Base-by-base conservation (phyloP, 1,140 invertebrate species). In the Tenebrio molitor region DNA sequence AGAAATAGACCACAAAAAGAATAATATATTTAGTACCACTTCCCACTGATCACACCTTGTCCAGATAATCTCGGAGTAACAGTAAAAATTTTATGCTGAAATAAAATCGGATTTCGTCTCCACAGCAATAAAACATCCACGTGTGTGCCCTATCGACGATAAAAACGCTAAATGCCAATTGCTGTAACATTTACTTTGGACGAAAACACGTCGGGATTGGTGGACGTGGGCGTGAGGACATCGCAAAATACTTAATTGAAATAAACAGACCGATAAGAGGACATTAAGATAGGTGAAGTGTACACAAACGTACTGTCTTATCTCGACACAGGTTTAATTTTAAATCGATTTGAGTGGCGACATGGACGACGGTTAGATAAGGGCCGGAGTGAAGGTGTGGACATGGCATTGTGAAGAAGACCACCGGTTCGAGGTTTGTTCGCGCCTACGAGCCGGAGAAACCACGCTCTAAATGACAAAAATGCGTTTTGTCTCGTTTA, bases 201-300 rank as follows among this genome's bases (percentile, higher is more conserved):
- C 68, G 64, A 69, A 63, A 17, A 73, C 65, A 33, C 34, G 25
- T 0, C 21, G 21, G 25, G 16, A 44, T 10, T 6, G 42, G 46
- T 69, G 44, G 58, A 36, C 19, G 75, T 74, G 76, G 76, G 78
- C 71, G 78, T 74, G 23, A 42, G 46, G 64, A 79, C 79, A 80
- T 74, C 77, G 80, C 79, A 77, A 81, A 81, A 80, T 81, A 79
- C 80, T 81, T 81, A 81, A 81, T 81, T 81, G 79, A 79, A 81
- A 81, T 80, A 81, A 81, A 81, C 78, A 80, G 66, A 80, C 76
- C 76, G 80, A 81, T 81, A 81, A 81, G 67, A 64, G 33, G 77
- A 78, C 80, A 79, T 81, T 81, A 78, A 80, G 80, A 81, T 81
- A 80, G 76, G 77, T 68, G 73, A 76, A 78, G 71, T 76, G 75